Percentiles rank a stretch among this genome's conserved stretches.
These are phyloP conservation scores for Dicyrtomina minuta DNA, from an alignment of 2,888 invertebrate species.

Conservation along the genomic window DNA sequence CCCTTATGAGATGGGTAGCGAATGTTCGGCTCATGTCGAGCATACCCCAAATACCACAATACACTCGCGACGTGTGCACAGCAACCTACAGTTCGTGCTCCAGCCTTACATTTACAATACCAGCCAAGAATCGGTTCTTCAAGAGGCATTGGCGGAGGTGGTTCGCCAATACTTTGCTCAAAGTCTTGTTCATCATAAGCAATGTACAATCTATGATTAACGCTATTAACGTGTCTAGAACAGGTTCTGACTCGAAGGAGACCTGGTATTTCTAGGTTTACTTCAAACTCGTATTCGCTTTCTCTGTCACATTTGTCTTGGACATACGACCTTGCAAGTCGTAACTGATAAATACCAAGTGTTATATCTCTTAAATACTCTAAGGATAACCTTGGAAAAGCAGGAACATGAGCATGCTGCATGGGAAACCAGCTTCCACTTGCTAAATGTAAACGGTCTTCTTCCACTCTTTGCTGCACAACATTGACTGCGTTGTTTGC, in stretches of 20 bases:
- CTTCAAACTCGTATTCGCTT: constrained; percentile 2
- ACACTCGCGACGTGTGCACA: constrained; percentile 3
- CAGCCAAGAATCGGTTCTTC: constrained; percentile 1
- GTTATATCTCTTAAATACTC: neutral
- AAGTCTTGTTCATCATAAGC: neutral
- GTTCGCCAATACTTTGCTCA: neutral
- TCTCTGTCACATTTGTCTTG: neutral
- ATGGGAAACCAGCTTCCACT: neutral
- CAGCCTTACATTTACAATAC: neutral
- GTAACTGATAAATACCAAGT: constrained; percentile 10
- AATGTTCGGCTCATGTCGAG: neutral
- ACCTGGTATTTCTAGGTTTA: neutral
- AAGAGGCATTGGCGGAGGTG: neutral
- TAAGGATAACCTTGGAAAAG: neutral
- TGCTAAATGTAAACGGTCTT: neutral
- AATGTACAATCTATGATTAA: neutral
- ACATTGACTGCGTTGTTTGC: neutral
- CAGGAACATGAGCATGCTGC: neutral
- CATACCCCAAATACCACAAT: neutral
- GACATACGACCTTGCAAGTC: neutral
- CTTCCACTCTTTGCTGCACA: neutral
- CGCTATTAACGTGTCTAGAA: neutral
- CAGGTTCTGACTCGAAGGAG: neutral
- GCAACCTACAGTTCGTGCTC: constrained; percentile 5
- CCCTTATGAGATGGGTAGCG: neutral